A percentile compares a stretch with the other conserved stretches of the same genome.
phyloP scores from a whole-genome alignment of 2,888 invertebrate species.

The Heliconius ismenius region DNA sequence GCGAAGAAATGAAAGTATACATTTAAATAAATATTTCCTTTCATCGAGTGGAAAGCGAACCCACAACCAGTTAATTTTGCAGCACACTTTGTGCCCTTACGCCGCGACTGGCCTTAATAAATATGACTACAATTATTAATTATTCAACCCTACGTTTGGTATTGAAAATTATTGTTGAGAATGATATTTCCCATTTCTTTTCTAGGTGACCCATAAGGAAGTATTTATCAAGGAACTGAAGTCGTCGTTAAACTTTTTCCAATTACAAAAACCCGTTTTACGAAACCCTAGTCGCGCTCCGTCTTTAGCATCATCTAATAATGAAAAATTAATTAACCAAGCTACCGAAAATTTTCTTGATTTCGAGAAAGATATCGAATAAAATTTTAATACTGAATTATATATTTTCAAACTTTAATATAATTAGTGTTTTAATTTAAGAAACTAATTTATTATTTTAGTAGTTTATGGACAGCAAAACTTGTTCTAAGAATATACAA shows the following conservation, averaged over 20 bases:
- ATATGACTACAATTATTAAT: background rate
- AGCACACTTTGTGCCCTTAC: no score
- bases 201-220: conserved; percentile 81
- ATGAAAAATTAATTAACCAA: conserved; percentile 48
- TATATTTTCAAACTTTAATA: background rate
- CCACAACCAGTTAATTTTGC: no score
- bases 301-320: conserved; percentile 57
- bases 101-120: no score
- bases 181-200: conserved; percentile 6
- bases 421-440: background rate
- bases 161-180: background rate
- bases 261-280: conserved; percentile 70
- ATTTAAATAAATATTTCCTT: no score
- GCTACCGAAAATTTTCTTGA: conserved; percentile 65
- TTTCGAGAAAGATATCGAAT: conserved; percentile 63
- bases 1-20: no score
- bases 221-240: conserved; percentile 77
- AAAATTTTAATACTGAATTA: background rate
- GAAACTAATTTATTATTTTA: no score
- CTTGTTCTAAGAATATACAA: background rate
- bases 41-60: no score
- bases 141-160: background rate
- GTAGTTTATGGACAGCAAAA: background rate
- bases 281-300: conserved; percentile 72
- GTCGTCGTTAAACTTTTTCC: conserved; percentile 71